Evolutionary conservation across 2,888 invertebrate species (phyloP), one percentile per base, ranked within the genome.

Genomic region (Eurois occulta): DNA sequence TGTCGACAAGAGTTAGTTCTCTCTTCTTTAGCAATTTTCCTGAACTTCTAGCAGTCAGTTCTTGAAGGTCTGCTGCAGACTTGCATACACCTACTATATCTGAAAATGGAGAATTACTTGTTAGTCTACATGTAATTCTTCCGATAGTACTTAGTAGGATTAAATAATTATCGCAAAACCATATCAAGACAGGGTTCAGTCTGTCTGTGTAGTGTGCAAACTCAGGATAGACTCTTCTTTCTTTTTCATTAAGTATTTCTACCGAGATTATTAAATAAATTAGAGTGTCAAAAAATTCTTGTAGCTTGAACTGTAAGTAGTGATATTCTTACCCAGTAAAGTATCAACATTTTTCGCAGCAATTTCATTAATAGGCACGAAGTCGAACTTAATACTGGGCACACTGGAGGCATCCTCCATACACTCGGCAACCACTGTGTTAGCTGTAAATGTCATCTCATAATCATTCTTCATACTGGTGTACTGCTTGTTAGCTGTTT

Each of bases 401-500:
- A 99, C 97, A 3, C 97, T 97, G 0, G 95, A 92, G 0, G 94
- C 92, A 64, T 97, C 97, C 43, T 97, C 98, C 80, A 95, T 95
- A 86, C 97, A 97, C 80, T 95, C 95, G 7, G 97, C 96, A 0
- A 97, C 96, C 0, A 97, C 97, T 0, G 99, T 98, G 66, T 99
- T 99, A 13, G 95, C 94, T 21, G 97, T 97, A 91, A 99, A 98
- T 1, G 99, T 98, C 98, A 99, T 98, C 94, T 99, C 99, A 91
- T 99, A 99, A 92, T 99, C 99, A 92, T 99, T 99, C 86, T 98
- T 98, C 11, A 99, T 94, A 58, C 97, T 97, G 52, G 97, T 97
- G 94, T 97, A 99, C 91, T 98, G 98, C 92, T 99, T 99, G 94
- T 99, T 99, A 0, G 99, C 99, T 2, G 98, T 97, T 93, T 99